Percentiles rank a stretch among this genome's conserved stretches.
Evolutionary conservation across 1,140 invertebrate species (phyloP).

Genomic region (Elymnias hypermnestra): DNA sequence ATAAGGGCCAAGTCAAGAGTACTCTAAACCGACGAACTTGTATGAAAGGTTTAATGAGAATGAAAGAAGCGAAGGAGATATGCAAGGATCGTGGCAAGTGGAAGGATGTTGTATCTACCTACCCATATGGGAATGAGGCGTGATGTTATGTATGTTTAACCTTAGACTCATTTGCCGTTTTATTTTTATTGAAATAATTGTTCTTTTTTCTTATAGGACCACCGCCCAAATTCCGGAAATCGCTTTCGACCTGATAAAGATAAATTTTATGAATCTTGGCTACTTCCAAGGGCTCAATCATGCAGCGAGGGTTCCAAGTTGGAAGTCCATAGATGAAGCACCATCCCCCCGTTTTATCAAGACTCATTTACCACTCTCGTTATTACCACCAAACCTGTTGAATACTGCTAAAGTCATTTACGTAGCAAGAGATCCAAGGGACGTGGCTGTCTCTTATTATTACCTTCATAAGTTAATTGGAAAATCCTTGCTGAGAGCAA

Average conservation of each 20-base stretch:
- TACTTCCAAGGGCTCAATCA: conserved; percentile 49
- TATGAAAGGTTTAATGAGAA: too few relatives aligned
- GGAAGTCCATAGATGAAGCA: conserved; percentile 38
- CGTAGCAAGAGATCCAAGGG: conserved; percentile 89
- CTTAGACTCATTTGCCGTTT: too few relatives aligned
- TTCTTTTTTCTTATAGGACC: conserved; percentile 32
- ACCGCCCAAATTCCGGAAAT: conserved; percentile 49
- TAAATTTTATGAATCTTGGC: conserved; percentile 53
- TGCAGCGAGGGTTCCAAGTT: conserved; percentile 41
- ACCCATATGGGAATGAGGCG: too few relatives aligned
- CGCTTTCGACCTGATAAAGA: conserved; percentile 49
- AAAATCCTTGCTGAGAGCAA: conserved; percentile 81
- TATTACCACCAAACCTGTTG: conserved; percentile 50
- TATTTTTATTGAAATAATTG: too few relatives aligned
- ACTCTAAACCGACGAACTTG: too few relatives aligned
- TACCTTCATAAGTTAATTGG: conserved; percentile 83
- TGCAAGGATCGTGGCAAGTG: too few relatives aligned
- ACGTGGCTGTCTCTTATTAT: conserved; percentile 89
- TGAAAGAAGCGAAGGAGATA: too few relatives aligned
- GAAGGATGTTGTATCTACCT: too few relatives aligned
- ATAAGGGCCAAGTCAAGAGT: too few relatives aligned
- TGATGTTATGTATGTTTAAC: too few relatives aligned
- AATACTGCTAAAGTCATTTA: conserved; percentile 80
- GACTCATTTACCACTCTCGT: conserved; percentile 58
- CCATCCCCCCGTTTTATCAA: conserved; percentile 63